phyloP scores from a whole-genome alignment of 1,140 invertebrate genomes.

The Cryptotermes secundus region DNA sequence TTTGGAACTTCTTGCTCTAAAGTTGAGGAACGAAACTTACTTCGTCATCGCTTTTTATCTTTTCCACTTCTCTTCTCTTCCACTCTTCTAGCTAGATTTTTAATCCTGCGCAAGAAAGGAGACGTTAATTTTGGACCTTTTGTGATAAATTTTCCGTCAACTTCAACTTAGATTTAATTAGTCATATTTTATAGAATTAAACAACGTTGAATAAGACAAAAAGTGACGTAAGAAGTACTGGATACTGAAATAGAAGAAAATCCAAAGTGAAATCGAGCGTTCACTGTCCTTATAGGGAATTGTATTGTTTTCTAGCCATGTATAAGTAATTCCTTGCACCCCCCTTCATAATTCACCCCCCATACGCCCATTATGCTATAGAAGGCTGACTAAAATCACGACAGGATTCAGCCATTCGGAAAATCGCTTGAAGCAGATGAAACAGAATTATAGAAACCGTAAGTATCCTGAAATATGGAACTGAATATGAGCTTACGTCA shows the following conservation, averaged over 20 bases:
- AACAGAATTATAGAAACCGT: neutral
- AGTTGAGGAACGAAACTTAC: neutral
- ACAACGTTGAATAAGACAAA: neutral
- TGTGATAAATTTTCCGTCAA: conserved; percentile 13
- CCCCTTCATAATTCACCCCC: no score
- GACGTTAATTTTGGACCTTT: conserved; percentile 13
- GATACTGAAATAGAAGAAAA: neutral
- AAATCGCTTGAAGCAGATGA: neutral
- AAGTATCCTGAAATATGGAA: neutral
- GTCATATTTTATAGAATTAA: conserved; percentile 15
- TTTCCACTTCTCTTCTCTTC: neutral
- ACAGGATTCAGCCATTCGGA: neutral
- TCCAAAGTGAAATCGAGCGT: neutral
- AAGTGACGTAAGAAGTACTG: neutral
- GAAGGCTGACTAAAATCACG: neutral
- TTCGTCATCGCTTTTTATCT: conserved; percentile 1
- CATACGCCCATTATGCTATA: neutral
- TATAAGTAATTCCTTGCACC: neutral
- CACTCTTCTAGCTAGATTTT: neutral
- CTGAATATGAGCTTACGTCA: neutral
- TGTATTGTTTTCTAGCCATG: neutral
- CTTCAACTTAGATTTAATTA: neutral
- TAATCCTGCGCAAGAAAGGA: neutral
- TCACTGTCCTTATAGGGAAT: neutral
- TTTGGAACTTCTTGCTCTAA: neutral